These are phyloP conservation scores for Crossocerus cetratus DNA, from an alignment of 2,888 invertebrate species.

Conservation along the genomic window DNA sequence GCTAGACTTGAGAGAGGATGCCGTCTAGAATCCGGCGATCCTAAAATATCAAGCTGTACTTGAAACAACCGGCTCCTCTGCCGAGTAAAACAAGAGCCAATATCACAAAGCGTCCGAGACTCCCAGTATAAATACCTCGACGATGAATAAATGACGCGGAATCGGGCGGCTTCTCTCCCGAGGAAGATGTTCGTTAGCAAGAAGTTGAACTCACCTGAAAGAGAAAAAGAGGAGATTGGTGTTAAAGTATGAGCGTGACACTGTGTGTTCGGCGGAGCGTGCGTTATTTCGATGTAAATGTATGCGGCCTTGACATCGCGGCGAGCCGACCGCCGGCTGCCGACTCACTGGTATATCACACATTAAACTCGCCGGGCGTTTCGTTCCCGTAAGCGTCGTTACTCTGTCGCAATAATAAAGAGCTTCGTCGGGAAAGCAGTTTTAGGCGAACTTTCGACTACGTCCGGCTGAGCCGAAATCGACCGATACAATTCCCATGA, in stretches of 20 bases:
- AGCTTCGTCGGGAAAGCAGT: background rate
- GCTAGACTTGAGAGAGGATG: no score
- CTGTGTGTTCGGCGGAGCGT: constrained; percentile 26
- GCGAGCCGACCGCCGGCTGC: constrained; percentile 35
- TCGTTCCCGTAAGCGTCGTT: constrained; percentile 39
- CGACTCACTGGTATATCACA: constrained; percentile 52
- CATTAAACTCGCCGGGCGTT: constrained; percentile 45
- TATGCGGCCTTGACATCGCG: constrained; percentile 68
- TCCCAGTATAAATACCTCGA: no score
- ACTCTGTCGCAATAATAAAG: constrained; percentile 48
- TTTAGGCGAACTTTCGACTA: constrained; percentile 18
- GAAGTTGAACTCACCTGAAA: constrained; percentile 7
- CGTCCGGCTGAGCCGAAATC: constrained; percentile 17
- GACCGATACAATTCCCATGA: no score
- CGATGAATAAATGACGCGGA: no score
- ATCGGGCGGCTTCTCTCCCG: no score
- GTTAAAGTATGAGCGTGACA: constrained; percentile 19
- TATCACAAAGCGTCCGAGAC: no score
- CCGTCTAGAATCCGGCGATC: no score
- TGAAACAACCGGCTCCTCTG: no score
- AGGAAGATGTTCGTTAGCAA: no score
- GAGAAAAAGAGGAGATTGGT: constrained; percentile 18
- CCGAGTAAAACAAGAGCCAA: no score
- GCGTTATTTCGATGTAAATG: constrained; percentile 61
- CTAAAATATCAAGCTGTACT: no score